Conservation (phyloP, 2,113 vertebrate genomes). For the Eurypyga helias region DNA sequence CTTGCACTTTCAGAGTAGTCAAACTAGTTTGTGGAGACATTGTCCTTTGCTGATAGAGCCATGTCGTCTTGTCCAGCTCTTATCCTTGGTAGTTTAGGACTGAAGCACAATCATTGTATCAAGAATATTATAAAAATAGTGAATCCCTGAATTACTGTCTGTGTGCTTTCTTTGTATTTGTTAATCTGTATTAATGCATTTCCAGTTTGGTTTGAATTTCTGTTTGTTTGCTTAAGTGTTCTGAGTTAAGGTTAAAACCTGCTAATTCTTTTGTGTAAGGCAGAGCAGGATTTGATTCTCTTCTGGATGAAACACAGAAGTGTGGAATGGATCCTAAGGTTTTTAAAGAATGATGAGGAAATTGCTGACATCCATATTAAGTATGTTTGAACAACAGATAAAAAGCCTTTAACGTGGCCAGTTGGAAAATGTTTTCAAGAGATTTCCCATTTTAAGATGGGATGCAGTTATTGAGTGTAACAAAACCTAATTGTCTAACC, state of each 20-base stretch:
- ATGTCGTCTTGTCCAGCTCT: neutral
- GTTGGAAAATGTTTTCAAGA: neutral
- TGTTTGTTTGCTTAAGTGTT: neutral
- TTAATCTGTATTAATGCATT: neutral
- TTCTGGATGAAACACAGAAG: neutral
- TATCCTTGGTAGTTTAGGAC: neutral
- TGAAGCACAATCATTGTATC: rapidly evolving
- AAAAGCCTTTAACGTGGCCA: neutral
- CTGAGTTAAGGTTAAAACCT: neutral
- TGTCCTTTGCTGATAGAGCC: neutral
- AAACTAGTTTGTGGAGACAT: neutral
- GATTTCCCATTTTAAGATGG: neutral
- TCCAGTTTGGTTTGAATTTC: neutral
- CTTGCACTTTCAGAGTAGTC: neutral
- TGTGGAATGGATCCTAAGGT: neutral
- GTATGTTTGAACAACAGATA: neutral
- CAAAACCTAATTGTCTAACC: conserved; percentile 36
- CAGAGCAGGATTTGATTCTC: neutral
- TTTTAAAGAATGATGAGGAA: neutral
- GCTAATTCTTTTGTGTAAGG: neutral
- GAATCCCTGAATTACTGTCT: neutral
- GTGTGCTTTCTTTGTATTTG: neutral
- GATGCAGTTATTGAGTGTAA: neutral
- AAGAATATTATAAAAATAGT: neutral
- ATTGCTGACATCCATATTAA: neutral